Base-by-base conservation (phyloP, 1,140 invertebrate species). In the Ceratosolen fusciceps region DNA sequence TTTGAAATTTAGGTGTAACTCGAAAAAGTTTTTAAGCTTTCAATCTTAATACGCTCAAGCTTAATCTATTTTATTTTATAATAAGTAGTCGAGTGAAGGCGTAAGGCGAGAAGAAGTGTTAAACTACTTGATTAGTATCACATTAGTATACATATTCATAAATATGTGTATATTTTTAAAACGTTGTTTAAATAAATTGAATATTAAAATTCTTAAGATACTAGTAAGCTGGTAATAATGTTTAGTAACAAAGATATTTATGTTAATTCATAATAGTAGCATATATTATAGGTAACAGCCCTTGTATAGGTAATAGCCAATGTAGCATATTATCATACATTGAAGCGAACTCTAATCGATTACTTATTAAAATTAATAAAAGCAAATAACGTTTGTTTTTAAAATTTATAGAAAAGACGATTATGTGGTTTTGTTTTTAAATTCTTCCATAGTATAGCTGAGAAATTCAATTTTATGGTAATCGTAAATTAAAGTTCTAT, bases 11-110 rank as follows among this genome's bases (percentile, higher is more conserved):
- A 37, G 31, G 37, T 10, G 31, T 37, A 5, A 29, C 31, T 37
- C 0, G 19, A 65, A 65, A 65, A 37, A 37, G 16, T 19, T 65
- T 65, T 65, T 12, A 37, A 65, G 60, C 9, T 21, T 37, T 65
- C 34, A 65, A 37, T 65, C 60, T 34, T 62, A 62, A 62, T 62
- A 16, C 58, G 26, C 34, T 62, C 9, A 34, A 62, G 26, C 58
- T 19, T 26, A 5, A 62, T 34, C 3, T 29, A 4, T 16, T 62
- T 62, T 62, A 19, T 62, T 62, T 62, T 37, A 65, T 1, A 65
- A 65, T n/a, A 65, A 37, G 2, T 12, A 31, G 19, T 7, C 8
- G 31, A 37, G 31, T n/a, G 37, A 2, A 37, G 9, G 4, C 26
- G 16, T 65, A 37, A 37, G 21, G 5, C 12, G 19, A 37, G 5